phyloP scores from a whole-genome alignment of 2,888 invertebrate genomes.

The Heliconius ismenius region DNA sequence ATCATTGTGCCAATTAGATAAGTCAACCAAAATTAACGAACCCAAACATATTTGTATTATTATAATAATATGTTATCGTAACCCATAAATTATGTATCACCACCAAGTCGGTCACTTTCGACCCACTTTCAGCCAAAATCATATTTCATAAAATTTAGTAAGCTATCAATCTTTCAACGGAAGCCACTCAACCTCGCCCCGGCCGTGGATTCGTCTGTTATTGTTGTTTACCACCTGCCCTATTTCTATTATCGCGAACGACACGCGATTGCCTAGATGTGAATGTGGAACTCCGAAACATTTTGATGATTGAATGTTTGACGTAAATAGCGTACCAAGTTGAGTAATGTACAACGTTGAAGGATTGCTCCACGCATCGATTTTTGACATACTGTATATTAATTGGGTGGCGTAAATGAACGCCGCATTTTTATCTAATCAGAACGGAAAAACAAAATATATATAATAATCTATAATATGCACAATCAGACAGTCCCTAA shows the following conservation, averaged over 20 bases:
- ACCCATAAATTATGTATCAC: conserved; percentile 8
- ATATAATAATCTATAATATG: too few relatives aligned
- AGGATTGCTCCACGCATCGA: not conserved
- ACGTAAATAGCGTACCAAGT: conserved; percentile 19
- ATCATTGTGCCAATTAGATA: not conserved
- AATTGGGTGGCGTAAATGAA: not conserved
- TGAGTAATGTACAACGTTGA: not conserved
- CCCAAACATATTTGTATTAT: not conserved
- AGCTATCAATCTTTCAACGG: conserved; percentile 75
- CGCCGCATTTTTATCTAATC: not conserved
- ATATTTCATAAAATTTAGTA: conserved; percentile 77
- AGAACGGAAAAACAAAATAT: not conserved
- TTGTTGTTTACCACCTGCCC: conserved; percentile 67
- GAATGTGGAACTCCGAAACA: conserved; percentile 43
- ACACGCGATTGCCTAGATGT: conserved; percentile 59
- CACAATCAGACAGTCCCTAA: too few relatives aligned
- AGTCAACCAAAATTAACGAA: not conserved
- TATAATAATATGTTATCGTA: conserved; percentile 7
- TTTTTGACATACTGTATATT: not conserved
- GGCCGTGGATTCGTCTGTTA: conserved; percentile 61
- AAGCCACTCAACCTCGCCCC: conserved; percentile 72
- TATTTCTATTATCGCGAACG: conserved; percentile 60
- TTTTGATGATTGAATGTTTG: conserved; percentile 29
- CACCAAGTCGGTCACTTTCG: conserved; percentile 22
- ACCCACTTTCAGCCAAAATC: conserved; percentile 54